phyloP scores from a whole-genome alignment of 2,888 invertebrate genomes.

The Agrochola macilenta region DNA sequence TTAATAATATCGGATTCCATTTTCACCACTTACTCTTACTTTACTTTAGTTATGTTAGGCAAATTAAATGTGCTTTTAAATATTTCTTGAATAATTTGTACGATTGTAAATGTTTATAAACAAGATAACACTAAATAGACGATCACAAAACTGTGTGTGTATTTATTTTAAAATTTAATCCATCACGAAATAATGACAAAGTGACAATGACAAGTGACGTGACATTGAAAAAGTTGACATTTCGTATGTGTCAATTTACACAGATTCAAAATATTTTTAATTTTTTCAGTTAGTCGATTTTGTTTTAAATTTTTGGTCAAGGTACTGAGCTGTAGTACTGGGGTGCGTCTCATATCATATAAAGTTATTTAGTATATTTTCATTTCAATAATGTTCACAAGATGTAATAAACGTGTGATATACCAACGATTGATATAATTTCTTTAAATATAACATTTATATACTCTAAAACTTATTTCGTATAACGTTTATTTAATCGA shows the following conservation, averaged over 20 bases:
- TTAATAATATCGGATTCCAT: slow-evolving; percentile 87
- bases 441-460: too few relatives aligned
- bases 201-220: slow-evolving; percentile 59
- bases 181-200: slow-evolving; percentile 51
- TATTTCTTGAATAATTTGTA: slow-evolving; percentile 64
- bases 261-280: slow-evolving; percentile 25
- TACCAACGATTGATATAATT: too few relatives aligned
- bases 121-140: slow-evolving; percentile 65
- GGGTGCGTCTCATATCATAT: too few relatives aligned
- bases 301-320: background rate
- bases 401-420: too few relatives aligned
- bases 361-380: too few relatives aligned
- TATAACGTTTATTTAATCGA: too few relatives aligned
- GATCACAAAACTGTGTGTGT: slow-evolving; percentile 64
- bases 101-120: slow-evolving; percentile 61
- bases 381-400: too few relatives aligned
- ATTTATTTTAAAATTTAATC: slow-evolving; percentile 67
- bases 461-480: too few relatives aligned
- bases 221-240: slow-evolving; percentile 48
- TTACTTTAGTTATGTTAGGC: slow-evolving; percentile 60
- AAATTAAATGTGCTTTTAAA: slow-evolving; percentile 55
- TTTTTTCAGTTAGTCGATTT: slow-evolving; percentile 14
- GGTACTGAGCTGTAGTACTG: too few relatives aligned
- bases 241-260: slow-evolving; percentile 14
- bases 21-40: slow-evolving; percentile 72